Evolutionary conservation across 2,113 vertebrate species (phyloP).

Genomic region (Microcebus ravelobensis): DNA sequence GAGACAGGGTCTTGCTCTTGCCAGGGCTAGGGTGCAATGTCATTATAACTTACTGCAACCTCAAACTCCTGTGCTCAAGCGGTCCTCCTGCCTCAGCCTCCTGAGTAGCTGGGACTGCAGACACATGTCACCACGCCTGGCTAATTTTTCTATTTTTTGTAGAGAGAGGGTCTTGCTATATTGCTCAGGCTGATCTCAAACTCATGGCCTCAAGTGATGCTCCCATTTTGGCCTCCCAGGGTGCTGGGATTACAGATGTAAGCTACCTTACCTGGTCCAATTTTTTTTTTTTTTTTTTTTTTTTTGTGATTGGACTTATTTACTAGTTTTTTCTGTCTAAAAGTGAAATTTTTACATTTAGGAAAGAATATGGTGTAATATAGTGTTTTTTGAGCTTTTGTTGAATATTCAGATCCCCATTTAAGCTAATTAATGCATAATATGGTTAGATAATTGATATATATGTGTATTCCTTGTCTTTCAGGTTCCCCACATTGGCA

Average conservation of each 20-base stretch:
- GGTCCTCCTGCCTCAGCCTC: neutral
- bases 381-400: neutral
- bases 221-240: too few species aligned
- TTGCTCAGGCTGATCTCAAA: too few species aligned
- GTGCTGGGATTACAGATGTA: too few species aligned
- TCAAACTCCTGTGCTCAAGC: neutral
- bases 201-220: too few species aligned
- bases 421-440: neutral
- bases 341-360: slow-evolving; percentile 10
- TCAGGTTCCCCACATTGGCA: slow-evolving; percentile 96
- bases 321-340: slow-evolving; percentile 25
- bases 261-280: too few species aligned
- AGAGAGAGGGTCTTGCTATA: too few species aligned
- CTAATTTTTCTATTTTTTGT: too few species aligned
- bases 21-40: too few species aligned
- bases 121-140: too few species aligned
- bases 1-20: too few species aligned
- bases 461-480: slow-evolving; percentile 19
- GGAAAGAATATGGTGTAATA: neutral
- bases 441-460: neutral
- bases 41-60: too few species aligned
- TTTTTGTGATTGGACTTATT: neutral
- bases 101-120: neutral
- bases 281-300: neutral
- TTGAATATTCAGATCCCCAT: neutral